Percentiles rank a stretch among this genome's conserved stretches.
phyloP scores from a whole-genome alignment of 2,113 vertebrate species.

The Xenotilapia leptura region DNA sequence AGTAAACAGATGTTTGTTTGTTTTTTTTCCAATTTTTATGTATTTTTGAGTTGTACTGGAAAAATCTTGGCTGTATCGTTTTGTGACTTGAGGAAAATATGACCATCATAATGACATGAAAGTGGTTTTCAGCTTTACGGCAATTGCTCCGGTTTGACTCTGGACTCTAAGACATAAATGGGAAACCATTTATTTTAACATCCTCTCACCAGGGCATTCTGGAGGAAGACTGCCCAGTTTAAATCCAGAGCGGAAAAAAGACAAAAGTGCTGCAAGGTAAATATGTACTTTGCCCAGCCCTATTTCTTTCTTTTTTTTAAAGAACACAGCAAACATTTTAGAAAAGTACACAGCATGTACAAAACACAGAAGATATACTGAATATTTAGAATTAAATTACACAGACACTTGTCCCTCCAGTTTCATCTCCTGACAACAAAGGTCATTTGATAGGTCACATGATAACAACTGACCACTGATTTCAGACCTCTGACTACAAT shows the following conservation, averaged over 20 bases:
- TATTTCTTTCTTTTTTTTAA: neutral
- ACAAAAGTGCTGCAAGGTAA: constrained; percentile 28
- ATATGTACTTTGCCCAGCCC: constrained; percentile 23
- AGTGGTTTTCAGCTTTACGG: constrained; percentile 27
- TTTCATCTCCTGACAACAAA: constrained; percentile 35
- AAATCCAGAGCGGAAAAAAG: constrained; percentile 37
- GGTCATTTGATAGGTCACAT: constrained; percentile 64
- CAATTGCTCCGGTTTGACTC: neutral
- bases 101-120: constrained; percentile 58
- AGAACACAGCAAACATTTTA: constrained; percentile 15
- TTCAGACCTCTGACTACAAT: neutral
- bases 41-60: neutral
- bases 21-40: neutral
- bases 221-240: constrained; percentile 25
- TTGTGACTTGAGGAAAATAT: constrained; percentile 64
- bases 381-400: neutral
- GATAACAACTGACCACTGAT: constrained; percentile 54
- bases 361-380: constrained; percentile 1
- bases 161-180: constrained; percentile 13
- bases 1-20: neutral
- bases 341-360: constrained; percentile 6
- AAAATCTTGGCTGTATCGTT: neutral
- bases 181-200: constrained; percentile 11
- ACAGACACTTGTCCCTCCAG: constrained; percentile 39
- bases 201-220: constrained; percentile 12